Evolutionary conservation across 2,797 vertebrate genomes (phyloP), one percentile per base, ranked within the genome.

Genomic region (Bucorvus abyssinicus): DNA sequence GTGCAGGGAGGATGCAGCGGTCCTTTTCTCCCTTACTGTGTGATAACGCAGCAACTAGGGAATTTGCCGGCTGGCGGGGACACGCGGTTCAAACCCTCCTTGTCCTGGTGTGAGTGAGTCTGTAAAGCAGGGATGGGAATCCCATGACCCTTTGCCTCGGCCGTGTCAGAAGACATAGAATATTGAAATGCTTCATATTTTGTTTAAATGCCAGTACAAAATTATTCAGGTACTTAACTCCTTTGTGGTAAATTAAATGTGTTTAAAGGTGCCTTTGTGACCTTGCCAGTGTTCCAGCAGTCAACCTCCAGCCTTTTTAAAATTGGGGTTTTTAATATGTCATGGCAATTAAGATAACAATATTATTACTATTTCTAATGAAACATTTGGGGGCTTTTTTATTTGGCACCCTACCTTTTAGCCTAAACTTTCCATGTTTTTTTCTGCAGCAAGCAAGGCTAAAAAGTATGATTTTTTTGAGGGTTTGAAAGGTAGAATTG

Each of bases 311-410:
- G 52, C 38, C 40, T 74, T 87, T 70, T 22, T 85, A 85, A 75
- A 76, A 42, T 1, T 12, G n/a, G 0, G 0, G 0, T 18, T 77
- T 82, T 49, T 60, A 2, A 85, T 44, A 56, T 42, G 24, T 40
- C 21, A 21, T 5, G 16, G 12, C n/a, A 69, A 14, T 73, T 57
- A 65, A 29, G 47, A 19, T 4, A 76, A 80, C 9, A 55, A 30
- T 60, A 63, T 44, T 67, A 63, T 67, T 40, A 14, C 22, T 59
- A 40, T 52, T 36, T 59, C 19, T 27, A 45, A 49, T 45, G 26
- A 53, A 42, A 32, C 3, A 34, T 36, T 24, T 38, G 9, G 7
- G 9, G 9, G 2, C 3, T 47, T 60, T 88, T 75, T 77, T n/a
- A 22, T 81, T 42, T 56, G 18, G 18, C 38, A 53, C 30, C 61